phyloP scores from a whole-genome alignment of 1,140 invertebrate genomes.

The Brachionus manjavacas region DNA sequence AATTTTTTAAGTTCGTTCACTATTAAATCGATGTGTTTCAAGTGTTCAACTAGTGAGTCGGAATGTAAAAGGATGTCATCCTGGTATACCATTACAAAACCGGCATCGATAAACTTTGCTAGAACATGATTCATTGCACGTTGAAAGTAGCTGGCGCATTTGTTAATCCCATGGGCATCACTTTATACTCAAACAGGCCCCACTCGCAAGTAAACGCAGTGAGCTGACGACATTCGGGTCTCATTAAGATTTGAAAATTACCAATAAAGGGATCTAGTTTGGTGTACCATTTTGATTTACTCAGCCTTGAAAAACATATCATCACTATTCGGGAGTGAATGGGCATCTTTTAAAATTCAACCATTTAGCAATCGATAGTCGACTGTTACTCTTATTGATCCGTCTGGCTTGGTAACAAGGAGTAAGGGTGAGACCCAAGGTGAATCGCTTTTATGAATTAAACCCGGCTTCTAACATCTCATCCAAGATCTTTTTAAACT shows the following conservation, averaged over 20 bases:
- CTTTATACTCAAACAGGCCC: slow-evolving; percentile 46
- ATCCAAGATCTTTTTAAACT: neutral
- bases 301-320: slow-evolving; percentile 43
- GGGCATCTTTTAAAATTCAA: slow-evolving; percentile 41
- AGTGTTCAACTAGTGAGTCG: neutral
- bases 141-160: slow-evolving; percentile 54
- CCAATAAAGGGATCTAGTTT: neutral
- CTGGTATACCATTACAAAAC: slow-evolving; percentile 14
- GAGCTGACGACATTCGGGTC: neutral
- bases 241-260: slow-evolving; percentile 10
- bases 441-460: slow-evolving; percentile 43
- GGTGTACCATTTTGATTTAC: neutral
- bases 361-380: slow-evolving; percentile 42
- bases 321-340: slow-evolving; percentile 43
- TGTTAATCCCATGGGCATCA: slow-evolving; percentile 56
- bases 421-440: slow-evolving; percentile 27
- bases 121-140: slow-evolving; percentile 48
- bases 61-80: slow-evolving; percentile 23
- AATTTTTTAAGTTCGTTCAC: neutral
- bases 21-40: neutral
- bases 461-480: slow-evolving; percentile 39
- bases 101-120: neutral
- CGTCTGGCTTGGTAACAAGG: neutral
- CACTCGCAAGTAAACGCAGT: neutral
- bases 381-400: slow-evolving; percentile 1